Conservation (phyloP, 2,888 invertebrate species). For the Xanthostigma xanthostigma region DNA sequence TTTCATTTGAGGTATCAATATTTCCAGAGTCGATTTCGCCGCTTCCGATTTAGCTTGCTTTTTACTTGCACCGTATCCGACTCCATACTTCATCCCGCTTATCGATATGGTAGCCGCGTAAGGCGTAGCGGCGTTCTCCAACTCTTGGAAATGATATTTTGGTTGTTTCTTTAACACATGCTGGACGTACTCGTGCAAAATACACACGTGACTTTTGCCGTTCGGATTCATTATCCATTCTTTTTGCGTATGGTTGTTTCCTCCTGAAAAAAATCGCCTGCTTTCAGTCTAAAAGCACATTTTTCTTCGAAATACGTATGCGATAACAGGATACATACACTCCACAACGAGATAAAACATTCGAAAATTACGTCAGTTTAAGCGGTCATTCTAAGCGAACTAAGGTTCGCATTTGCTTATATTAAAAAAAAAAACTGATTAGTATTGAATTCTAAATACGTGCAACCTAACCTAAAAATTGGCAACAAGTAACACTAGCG, state of each 20-base stretch:
- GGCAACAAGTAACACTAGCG: too few species aligned
- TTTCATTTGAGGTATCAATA: slow-evolving; percentile 86
- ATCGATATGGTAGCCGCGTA: slow-evolving; percentile 90
- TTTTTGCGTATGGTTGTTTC: slow-evolving; percentile 35
- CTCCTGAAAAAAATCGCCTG: slow-evolving; percentile 1
- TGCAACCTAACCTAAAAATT: too few species aligned
- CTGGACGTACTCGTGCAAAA: slow-evolving; percentile 94
- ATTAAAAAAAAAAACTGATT: too few species aligned
- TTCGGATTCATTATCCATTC: slow-evolving; percentile 98
- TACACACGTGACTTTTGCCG: slow-evolving; percentile 89
- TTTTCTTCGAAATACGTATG: too few species aligned
- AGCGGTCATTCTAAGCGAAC: too few species aligned
- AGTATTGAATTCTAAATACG: too few species aligned
- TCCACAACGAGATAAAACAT: too few species aligned
- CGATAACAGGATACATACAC: too few species aligned
- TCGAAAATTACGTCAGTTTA: too few species aligned
- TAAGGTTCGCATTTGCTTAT: too few species aligned
- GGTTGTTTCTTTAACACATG: slow-evolving; percentile 89
- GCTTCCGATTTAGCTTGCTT: slow-evolving; percentile 92
- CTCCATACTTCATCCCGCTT: slow-evolving; percentile 84
- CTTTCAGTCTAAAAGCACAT: too few species aligned
- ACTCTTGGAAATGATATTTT: slow-evolving; percentile 79
- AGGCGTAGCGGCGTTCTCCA: slow-evolving; percentile 86
- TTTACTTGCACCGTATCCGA: slow-evolving; percentile 89
- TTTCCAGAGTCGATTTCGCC: slow-evolving; percentile 74